Percentiles rank a stretch among this genome's conserved stretches.
phyloP scores from a whole-genome alignment of 37 sponge, comb jelly and placozoan genomes.

The Cliona cf. orientalis region DNA sequence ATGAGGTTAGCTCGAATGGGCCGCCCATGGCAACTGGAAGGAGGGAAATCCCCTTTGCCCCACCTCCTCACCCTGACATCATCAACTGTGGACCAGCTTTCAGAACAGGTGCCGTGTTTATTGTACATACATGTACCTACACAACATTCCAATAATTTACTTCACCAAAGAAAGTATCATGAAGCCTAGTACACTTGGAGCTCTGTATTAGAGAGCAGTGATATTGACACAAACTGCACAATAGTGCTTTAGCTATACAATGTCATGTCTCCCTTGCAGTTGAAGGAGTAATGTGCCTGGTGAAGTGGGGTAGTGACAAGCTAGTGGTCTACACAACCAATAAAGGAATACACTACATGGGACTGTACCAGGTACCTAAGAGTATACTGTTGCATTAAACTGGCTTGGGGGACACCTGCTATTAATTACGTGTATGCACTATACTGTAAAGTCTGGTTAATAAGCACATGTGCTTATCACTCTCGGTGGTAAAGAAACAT shows the following conservation, averaged over 20 bases:
- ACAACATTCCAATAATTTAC: too few species aligned
- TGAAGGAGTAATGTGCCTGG: conserved; percentile 50
- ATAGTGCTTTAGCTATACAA: too few species aligned
- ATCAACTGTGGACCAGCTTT: conserved; percentile 3
- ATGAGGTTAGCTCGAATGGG: not conserved
- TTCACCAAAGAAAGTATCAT: too few species aligned
- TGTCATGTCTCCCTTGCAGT: not conserved
- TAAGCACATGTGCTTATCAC: too few species aligned
- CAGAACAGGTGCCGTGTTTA: conserved; percentile 36
- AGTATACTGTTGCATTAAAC: too few species aligned
- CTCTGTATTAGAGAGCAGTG: not conserved
- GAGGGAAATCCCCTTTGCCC: not conserved
- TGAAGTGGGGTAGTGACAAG: conserved; percentile 34
- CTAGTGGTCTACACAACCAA: conserved; percentile 32
- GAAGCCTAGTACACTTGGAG: not conserved
- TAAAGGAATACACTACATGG: conserved; percentile 21
- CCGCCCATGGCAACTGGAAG: not conserved
- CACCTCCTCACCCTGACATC: conserved; percentile 50
- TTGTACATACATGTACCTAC: too few species aligned
- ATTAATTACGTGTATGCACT: too few species aligned
- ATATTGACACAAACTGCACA: not conserved
- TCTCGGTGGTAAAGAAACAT: too few species aligned
- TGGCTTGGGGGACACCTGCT: too few species aligned
- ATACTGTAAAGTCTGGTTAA: too few species aligned
- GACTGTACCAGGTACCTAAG: conserved; percentile 60